Conservation (phyloP, 2,888 invertebrate species). For the Lucinisca nassula region DNA sequence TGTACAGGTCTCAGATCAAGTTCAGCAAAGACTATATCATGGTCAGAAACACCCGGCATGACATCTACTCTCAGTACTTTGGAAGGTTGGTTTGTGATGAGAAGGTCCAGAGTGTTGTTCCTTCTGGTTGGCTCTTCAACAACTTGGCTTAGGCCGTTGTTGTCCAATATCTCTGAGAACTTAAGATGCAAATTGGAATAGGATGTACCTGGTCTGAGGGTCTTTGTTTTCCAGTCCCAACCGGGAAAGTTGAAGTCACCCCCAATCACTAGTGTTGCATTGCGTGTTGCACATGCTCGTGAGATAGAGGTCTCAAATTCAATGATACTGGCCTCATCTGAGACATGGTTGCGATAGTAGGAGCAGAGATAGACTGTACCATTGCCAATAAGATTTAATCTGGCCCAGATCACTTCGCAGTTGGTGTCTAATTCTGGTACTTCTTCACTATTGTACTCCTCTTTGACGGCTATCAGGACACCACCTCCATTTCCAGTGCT, state of each 20-base stretch:
- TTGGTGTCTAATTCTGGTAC: slow-evolving; percentile 5
- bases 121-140: slow-evolving; percentile 59
- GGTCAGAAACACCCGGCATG: slow-evolving; percentile 63
- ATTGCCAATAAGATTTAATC: neutral
- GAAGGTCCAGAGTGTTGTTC: slow-evolving; percentile 52
- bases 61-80: slow-evolving; percentile 16
- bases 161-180: slow-evolving; percentile 39
- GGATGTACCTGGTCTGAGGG: neutral
- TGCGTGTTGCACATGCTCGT: neutral
- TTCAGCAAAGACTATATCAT: slow-evolving; percentile 49
- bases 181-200: neutral
- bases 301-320: neutral
- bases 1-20: neutral
- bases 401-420: slow-evolving; percentile 19
- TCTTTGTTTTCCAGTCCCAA: slow-evolving; percentile 25
- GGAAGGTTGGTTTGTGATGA: slow-evolving; percentile 59
- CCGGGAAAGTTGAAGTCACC: slow-evolving; percentile 44
- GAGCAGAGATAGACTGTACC: neutral
- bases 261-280: neutral
- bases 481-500: neutral
- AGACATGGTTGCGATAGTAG: slow-evolving; percentile 2
- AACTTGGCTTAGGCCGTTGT: slow-evolving; percentile 49
- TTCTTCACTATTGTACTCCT: neutral
- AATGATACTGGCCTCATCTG: slow-evolving; percentile 4
- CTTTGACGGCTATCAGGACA: slow-evolving; percentile 18